phyloP scores from a whole-genome alignment of 1,140 invertebrate genomes.

The Octopus bimaculoides region DNA sequence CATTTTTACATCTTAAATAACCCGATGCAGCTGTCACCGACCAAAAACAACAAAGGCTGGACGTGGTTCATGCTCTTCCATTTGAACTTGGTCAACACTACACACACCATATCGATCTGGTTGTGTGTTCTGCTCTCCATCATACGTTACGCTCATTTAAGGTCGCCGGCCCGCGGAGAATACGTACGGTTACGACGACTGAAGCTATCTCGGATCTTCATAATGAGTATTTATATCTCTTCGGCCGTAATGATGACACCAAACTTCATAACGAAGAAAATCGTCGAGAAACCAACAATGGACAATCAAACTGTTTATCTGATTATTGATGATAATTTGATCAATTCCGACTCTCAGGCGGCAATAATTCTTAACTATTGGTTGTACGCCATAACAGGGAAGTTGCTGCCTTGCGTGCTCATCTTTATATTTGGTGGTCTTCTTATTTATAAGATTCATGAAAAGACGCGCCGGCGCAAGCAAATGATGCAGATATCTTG shows the following conservation, averaged over 20 bases:
- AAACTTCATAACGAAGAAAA: conserved; percentile 62
- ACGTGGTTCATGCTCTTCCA: conserved; percentile 51
- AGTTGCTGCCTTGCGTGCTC: conserved; percentile 58
- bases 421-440: conserved; percentile 58
- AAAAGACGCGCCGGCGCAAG: conserved; percentile 46
- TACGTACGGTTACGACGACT: conserved; percentile 63
- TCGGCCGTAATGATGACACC: conserved; percentile 76
- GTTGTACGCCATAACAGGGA: conserved; percentile 52
- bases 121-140: conserved; percentile 86
- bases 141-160: conserved; percentile 85
- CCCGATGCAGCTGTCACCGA: conserved; percentile 25
- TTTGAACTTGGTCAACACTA: conserved; percentile 71
- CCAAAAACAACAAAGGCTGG: conserved; percentile 45
- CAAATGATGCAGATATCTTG: conserved; percentile 48
- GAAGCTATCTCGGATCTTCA: conserved; percentile 66
- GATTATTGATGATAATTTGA: conserved; percentile 54
- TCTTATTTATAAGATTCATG: conserved; percentile 64
- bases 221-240: conserved; percentile 70
- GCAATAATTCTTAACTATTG: conserved; percentile 53
- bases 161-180: conserved; percentile 68
- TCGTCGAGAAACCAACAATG: conserved; percentile 21
- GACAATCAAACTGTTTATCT: conserved; percentile 50
- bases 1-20: conserved; percentile 60
- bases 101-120: conserved; percentile 92
- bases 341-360: conserved; percentile 62